These are phyloP conservation scores for Moxostoma hubbsi DNA, from an alignment of 2,797 vertebrate genomes.

Conservation along the genomic window DNA sequence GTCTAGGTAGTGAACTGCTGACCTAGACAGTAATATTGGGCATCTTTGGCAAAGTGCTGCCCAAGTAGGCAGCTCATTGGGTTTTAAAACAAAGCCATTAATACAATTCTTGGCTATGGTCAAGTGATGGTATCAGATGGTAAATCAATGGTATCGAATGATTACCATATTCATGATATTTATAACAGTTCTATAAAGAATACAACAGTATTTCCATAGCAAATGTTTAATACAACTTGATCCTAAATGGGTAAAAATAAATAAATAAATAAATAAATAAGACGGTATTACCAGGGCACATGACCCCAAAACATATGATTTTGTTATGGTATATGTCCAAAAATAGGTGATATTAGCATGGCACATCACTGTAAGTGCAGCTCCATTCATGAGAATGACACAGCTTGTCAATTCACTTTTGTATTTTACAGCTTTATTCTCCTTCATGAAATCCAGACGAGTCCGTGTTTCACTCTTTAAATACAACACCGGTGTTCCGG, in stretches of 20 bases:
- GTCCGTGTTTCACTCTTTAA: not conserved
- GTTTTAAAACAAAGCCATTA: not conserved
- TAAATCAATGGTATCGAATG: too few species aligned
- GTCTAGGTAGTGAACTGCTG: too few species aligned
- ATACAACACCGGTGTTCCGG: not conserved
- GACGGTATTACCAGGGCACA: not conserved
- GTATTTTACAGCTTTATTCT: not conserved
- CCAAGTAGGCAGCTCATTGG: not conserved
- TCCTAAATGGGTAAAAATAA: not conserved
- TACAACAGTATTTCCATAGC: too few species aligned
- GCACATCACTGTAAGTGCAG: not conserved
- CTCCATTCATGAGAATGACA: slow-evolving; percentile 40
- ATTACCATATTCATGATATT: too few species aligned
- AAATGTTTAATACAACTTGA: not conserved
- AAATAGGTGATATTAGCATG: too few species aligned
- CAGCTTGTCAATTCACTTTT: slow-evolving; percentile 27
- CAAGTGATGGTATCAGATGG: not conserved
- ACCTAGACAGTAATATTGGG: not conserved
- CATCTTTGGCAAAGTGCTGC: not conserved
- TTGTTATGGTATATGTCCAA: not conserved
- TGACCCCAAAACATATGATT: not conserved
- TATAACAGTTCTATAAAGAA: too few species aligned
- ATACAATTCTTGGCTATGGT: not conserved
- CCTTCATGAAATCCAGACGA: not conserved
- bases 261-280: not conserved